These are phyloP conservation scores for Drosophila nigromelanica DNA, from an alignment of 1,140 invertebrate species.

Conservation along the genomic window DNA sequence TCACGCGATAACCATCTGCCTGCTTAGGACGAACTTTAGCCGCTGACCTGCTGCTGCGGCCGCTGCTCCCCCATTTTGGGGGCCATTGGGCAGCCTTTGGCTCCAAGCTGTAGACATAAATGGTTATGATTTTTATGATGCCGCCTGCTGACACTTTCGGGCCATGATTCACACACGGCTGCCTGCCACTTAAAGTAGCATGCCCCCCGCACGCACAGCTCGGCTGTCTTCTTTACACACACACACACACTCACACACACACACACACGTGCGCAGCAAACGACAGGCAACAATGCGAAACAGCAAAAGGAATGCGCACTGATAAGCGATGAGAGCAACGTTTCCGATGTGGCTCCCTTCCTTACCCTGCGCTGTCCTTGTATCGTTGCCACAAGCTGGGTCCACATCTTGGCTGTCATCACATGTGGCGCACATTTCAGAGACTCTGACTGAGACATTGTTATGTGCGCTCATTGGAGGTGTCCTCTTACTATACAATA, in stretches of 20 bases:
- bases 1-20: constrained; percentile 52
- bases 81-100: constrained; percentile 26
- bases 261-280: neutral
- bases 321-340: constrained; percentile 49
- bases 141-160: constrained; percentile 62
- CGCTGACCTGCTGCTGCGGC: neutral
- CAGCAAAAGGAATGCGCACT: constrained; percentile 48
- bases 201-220: neutral
- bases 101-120: constrained; percentile 54
- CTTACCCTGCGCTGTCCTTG: neutral
- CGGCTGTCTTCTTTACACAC: neutral
- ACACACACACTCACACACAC: constrained; percentile 21
- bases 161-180: constrained; percentile 44
- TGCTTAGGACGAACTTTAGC: constrained; percentile 4
- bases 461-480: constrained; percentile 10
- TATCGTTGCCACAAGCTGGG: constrained; percentile 1
- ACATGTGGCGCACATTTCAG: constrained; percentile 33
- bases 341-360: constrained; percentile 56
- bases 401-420: constrained; percentile 41
- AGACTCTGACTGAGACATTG: constrained; percentile 51
- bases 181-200: constrained; percentile 22
- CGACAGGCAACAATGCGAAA: constrained; percentile 42
- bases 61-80: too few relatives aligned
- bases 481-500: constrained; percentile 3
- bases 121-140: constrained; percentile 79